Percentiles rank a stretch among this genome's conserved stretches.
Conservation (phyloP, 2,888 invertebrate species). For the Dolomedes plantarius region DNA sequence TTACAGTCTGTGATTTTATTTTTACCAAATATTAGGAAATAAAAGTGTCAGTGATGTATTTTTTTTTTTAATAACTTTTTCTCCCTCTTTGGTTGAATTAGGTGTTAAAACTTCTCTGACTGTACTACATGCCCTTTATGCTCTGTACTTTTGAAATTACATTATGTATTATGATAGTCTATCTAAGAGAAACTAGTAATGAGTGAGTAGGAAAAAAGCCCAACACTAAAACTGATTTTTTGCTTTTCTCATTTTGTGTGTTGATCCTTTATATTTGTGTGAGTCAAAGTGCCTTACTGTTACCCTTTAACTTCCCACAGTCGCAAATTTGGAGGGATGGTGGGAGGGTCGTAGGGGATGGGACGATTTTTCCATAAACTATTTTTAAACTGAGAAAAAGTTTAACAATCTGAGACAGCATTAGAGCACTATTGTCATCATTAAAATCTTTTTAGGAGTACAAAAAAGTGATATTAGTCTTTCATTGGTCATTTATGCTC, state of each 20-base stretch:
- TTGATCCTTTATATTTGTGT: slow-evolving; percentile 54
- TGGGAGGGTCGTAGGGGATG: slow-evolving; percentile 48
- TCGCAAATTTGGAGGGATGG: slow-evolving; percentile 28
- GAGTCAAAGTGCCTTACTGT: slow-evolving; percentile 70
- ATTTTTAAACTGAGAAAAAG: slow-evolving; percentile 50
- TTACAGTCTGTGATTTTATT: not conserved
- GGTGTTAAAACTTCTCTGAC: not conserved
- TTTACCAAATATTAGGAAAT: not conserved
- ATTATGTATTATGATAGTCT: not conserved
- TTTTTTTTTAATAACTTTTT: not conserved
- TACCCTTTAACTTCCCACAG: slow-evolving; percentile 66
- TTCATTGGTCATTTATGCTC: slow-evolving; percentile 66
- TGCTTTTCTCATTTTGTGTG: slow-evolving; percentile 49
- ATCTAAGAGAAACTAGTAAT: not conserved
- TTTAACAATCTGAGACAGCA: slow-evolving; percentile 36
- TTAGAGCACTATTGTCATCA: slow-evolving; percentile 48
- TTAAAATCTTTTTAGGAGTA: slow-evolving; percentile 51
- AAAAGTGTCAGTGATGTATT: not conserved
- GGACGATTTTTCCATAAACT: slow-evolving; percentile 48
- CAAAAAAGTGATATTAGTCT: slow-evolving; percentile 70
- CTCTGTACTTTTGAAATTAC: not conserved
- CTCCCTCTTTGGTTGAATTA: not conserved
- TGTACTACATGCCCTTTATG: not conserved
- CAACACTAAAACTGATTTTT: slow-evolving; percentile 35
- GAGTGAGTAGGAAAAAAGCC: slow-evolving; percentile 42